Percentiles rank a stretch among this genome's conserved stretches.
Evolutionary conservation across 2,888 invertebrate species (phyloP).

Genomic region (Dioctria linearis): DNA sequence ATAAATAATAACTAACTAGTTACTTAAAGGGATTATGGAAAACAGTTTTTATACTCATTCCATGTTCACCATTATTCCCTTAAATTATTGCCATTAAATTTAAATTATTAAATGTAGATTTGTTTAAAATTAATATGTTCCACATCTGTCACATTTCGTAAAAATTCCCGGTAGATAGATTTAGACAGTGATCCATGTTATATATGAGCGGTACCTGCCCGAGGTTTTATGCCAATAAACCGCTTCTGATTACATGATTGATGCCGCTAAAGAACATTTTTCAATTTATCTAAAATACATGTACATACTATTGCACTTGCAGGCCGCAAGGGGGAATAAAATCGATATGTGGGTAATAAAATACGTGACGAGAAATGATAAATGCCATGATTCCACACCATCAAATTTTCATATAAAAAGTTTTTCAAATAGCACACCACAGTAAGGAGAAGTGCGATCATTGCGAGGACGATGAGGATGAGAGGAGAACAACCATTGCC

Average conservation of each 20-base stretch:
- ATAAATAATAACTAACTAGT: too few species aligned
- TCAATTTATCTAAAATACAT: slow-evolving; percentile 40
- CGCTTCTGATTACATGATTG: slow-evolving; percentile 41
- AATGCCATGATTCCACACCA: slow-evolving; percentile 36
- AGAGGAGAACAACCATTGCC: neutral
- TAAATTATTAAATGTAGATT: neutral
- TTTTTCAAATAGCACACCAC: neutral
- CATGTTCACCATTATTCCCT: neutral
- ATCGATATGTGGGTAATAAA: slow-evolving; percentile 43
- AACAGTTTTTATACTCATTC: too few species aligned
- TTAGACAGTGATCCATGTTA: neutral
- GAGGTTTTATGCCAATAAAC: slow-evolving; percentile 18
- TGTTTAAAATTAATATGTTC: neutral
- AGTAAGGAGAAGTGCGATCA: too few species aligned
- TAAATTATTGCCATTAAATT: neutral
- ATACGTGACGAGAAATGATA: slow-evolving; percentile 46
- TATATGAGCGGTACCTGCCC: neutral
- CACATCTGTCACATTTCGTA: neutral
- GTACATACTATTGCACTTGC: neutral
- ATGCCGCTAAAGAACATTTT: slow-evolving; percentile 42
- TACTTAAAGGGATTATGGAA: too few species aligned
- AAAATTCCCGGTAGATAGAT: neutral
- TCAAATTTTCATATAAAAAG: slow-evolving; percentile 33
- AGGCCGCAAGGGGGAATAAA: slow-evolving; percentile 6
- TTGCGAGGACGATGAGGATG: neutral